Evolutionary conservation across 2,888 invertebrate species (phyloP).

Genomic region (Aplocera efformata): DNA sequence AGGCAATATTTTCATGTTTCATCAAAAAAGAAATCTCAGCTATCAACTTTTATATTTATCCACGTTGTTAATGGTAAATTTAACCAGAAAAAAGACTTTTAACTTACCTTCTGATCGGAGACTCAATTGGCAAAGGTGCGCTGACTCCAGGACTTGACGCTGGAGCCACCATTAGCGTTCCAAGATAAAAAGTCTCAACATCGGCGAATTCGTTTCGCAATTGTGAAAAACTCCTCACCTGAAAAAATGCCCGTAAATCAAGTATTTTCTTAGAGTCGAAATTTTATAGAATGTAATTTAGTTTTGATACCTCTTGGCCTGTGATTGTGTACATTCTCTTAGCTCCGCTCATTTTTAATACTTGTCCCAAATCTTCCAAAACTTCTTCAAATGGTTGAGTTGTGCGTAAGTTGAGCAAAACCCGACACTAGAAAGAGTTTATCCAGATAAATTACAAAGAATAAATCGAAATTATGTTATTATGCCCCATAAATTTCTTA

Average conservation of each 20-base stretch:
- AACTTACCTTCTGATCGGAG: constrained; percentile 65
- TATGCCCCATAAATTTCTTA: no score
- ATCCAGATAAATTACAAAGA: no score
- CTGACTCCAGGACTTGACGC: constrained; percentile 65
- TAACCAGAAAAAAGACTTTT: no score
- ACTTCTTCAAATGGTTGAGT: constrained; percentile 97
- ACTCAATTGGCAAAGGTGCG: constrained; percentile 67
- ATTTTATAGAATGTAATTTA: no score
- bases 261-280: no score
- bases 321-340: constrained; percentile 95
- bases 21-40: no score
- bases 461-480: no score
- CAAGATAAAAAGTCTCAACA: constrained; percentile 94
- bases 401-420: constrained; percentile 93
- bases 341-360: constrained; percentile 94
- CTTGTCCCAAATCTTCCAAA: constrained; percentile 94
- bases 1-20: no score
- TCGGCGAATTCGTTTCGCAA: constrained; percentile 95
- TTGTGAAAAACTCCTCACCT: constrained; percentile 95
- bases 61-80: no score
- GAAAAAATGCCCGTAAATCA: no score
- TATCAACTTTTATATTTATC: no score
- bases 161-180: constrained; percentile 68
- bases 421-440: constrained; percentile 85
- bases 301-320: constrained; percentile 96